phyloP scores from a whole-genome alignment of 2,113 vertebrate genomes.

The Oostethus manadensis region DNA sequence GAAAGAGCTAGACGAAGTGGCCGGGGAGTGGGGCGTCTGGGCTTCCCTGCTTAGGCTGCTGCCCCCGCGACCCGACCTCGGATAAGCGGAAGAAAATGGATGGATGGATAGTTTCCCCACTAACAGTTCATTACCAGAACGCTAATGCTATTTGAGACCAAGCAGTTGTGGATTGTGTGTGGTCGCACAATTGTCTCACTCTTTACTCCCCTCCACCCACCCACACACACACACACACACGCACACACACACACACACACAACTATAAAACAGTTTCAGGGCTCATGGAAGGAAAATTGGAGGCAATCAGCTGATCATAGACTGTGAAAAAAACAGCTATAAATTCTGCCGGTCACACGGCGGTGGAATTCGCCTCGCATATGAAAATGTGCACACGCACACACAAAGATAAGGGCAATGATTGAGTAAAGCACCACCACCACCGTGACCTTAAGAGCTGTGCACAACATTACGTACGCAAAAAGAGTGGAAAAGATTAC shows the following conservation, averaged over 20 bases:
- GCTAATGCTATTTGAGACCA: slow-evolving; percentile 2
- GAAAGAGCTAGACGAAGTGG: too few relatives aligned
- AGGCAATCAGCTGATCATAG: slow-evolving; percentile 57
- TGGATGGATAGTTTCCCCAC: too few relatives aligned
- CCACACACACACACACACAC: slow-evolving; percentile 1
- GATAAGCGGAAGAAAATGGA: too few relatives aligned
- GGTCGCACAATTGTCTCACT: slow-evolving; percentile 7
- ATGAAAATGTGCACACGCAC: not conserved
- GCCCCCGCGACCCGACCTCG: too few relatives aligned
- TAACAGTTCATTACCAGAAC: not conserved
- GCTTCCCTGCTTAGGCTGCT: too few relatives aligned
- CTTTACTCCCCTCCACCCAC: not conserved
- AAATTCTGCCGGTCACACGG: slow-evolving; percentile 55
- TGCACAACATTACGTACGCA: not conserved
- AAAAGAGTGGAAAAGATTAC: slow-evolving; percentile 4
- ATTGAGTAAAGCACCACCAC: not conserved
- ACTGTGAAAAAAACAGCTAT: slow-evolving; percentile 51
- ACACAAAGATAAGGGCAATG: not conserved
- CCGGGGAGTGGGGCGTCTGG: too few relatives aligned
- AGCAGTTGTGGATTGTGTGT: slow-evolving; percentile 6
- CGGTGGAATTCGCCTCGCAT: slow-evolving; percentile 35
- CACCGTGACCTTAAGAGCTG: slow-evolving; percentile 2
- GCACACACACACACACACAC: slow-evolving; percentile 8
- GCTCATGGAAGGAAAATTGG: slow-evolving; percentile 29
- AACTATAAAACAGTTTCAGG: slow-evolving; percentile 9